Evolutionary conservation across 2,888 invertebrate genomes (phyloP).

Genomic region (Anoplius nigerrimus): DNA sequence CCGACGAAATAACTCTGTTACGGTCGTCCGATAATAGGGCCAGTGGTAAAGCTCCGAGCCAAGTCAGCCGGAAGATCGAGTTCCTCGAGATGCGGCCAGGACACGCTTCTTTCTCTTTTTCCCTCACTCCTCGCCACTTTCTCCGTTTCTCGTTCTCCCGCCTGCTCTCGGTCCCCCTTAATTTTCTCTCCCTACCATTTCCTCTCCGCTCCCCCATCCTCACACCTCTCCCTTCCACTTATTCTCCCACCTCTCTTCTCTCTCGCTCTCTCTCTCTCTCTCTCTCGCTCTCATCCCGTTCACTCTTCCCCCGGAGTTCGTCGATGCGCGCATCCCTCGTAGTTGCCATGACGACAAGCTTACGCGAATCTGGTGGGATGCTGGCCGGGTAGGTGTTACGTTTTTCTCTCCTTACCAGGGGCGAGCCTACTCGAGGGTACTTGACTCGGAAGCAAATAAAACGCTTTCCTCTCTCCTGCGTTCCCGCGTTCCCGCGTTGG

Average conservation of each 20-base stretch:
- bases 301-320: neutral
- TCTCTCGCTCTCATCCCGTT: neutral
- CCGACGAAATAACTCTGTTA: conserved; percentile 36
- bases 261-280: neutral
- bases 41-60: conserved; percentile 17
- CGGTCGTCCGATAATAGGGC: conserved; percentile 27
- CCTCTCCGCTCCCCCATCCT: neutral
- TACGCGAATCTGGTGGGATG: conserved; percentile 18
- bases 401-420: conserved; percentile 16
- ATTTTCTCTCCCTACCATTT: neutral
- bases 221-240: neutral
- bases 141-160: neutral
- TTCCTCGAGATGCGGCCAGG: conserved; percentile 21
- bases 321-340: conserved; percentile 25
- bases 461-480: conserved; percentile 6
- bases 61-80: conserved; percentile 33
- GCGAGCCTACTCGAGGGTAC: conserved; percentile 36
- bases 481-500: neutral
- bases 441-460: conserved; percentile 27
- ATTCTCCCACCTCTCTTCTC: neutral
- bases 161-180: neutral
- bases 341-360: conserved; percentile 44
- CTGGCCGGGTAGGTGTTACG: conserved; percentile 10
- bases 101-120: neutral
- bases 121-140: neutral